These are phyloP conservation scores for Holacanthus passer DNA, from an alignment of 2,113 vertebrate species.

Conservation along the genomic window DNA sequence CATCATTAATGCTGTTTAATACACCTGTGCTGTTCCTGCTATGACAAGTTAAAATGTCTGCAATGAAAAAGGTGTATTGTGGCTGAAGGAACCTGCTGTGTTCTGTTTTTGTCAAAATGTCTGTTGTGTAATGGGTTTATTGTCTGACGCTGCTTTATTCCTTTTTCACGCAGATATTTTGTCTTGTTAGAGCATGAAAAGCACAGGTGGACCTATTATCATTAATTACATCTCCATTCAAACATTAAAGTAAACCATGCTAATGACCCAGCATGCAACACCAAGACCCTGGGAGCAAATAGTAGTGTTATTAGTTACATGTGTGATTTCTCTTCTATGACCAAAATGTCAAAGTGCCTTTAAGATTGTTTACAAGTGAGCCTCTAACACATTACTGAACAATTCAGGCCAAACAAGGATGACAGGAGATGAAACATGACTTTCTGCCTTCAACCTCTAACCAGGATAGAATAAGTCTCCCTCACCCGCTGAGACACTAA, in stretches of 20 bases:
- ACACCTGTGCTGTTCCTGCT: not conserved
- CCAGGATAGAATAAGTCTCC: conserved; percentile 3
- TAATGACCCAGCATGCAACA: not conserved
- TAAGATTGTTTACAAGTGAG: not conserved
- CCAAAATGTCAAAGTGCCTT: not conserved
- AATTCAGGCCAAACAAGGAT: conserved; percentile 19
- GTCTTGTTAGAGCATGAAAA: not conserved
- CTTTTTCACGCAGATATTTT: not conserved
- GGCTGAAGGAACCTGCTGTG: too few species aligned
- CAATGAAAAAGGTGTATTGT: not conserved
- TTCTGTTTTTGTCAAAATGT: not conserved
- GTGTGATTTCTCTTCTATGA: not conserved
- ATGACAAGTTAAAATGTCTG: not conserved
- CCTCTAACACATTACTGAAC: not conserved
- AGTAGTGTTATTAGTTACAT: not conserved
- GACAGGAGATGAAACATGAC: not conserved
- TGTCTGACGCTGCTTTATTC: not conserved
- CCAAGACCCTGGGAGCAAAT: not conserved
- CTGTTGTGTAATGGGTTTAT: not conserved
- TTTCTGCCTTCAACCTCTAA: not conserved
- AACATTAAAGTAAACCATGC: not conserved
- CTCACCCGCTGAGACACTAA: conserved; percentile 28
- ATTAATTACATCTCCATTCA: not conserved
- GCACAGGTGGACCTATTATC: not conserved
- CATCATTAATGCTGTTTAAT: too few species aligned